Conservation (phyloP, 2,888 invertebrate species). For the Morpho achilles region DNA sequence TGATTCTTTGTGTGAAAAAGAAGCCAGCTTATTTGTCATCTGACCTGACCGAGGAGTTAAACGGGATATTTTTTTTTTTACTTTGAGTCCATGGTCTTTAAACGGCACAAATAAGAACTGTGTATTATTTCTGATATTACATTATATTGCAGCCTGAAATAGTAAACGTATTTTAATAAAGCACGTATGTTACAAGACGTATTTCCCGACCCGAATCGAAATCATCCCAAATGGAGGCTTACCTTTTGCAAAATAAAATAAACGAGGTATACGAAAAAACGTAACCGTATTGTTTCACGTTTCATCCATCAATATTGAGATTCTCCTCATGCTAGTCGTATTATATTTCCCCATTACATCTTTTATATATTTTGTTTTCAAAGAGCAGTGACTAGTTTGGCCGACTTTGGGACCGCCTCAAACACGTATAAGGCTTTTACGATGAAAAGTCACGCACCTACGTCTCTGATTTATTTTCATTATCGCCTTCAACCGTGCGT, state of each 20-base stretch:
- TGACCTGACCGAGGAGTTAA: no score
- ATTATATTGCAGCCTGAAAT: not conserved
- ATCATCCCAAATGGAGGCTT: constrained; percentile 37
- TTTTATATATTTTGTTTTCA: constrained; percentile 61
- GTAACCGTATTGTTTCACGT: constrained; percentile 54
- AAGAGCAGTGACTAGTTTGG: constrained; percentile 43
- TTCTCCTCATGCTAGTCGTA: constrained; percentile 47
- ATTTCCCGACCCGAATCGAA: constrained; percentile 29
- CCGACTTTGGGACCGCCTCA: constrained; percentile 34
- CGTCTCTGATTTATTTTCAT: constrained; percentile 57
- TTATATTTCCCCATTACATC: constrained; percentile 62
- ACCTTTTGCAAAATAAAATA: constrained; percentile 45
- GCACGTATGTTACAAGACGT: not conserved
- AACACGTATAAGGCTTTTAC: constrained; percentile 52
- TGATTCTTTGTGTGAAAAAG: no score
- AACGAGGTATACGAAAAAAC: constrained; percentile 54
- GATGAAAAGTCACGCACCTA: constrained; percentile 48
- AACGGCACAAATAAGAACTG: not conserved
- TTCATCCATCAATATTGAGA: constrained; percentile 53
- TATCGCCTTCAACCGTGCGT: constrained; percentile 49
- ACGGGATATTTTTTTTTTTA: no score
- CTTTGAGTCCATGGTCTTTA: no score
- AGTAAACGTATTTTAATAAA: not conserved
- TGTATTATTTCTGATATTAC: not conserved
- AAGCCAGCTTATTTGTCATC: no score